A percentile compares a stretch with the other conserved stretches of the same genome.
Evolutionary conservation across 2,797 vertebrate species (phyloP).

Genomic region (Peromyscus attwateri): DNA sequence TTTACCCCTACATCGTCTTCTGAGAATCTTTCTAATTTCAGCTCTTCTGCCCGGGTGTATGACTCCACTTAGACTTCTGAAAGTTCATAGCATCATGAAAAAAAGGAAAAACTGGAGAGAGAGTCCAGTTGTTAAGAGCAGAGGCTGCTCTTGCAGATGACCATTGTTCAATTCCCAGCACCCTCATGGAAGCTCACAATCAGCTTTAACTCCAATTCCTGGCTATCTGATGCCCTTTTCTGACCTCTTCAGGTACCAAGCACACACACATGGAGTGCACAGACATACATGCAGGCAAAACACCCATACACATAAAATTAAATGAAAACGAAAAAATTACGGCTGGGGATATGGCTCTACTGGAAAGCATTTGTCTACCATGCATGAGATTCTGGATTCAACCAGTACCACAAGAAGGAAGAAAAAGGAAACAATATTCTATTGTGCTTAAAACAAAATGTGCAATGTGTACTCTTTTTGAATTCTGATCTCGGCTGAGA

Average conservation of each 20-base stretch:
- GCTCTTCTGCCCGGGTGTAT: slow-evolving; percentile 13
- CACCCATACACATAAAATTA: background rate
- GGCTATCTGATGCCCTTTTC: background rate
- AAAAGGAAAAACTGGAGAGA: background rate
- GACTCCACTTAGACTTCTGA: slow-evolving; percentile 44
- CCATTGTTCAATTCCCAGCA: background rate
- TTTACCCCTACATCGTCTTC: slow-evolving; percentile 8
- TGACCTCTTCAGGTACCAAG: background rate
- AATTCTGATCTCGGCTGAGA: slow-evolving; percentile 75
- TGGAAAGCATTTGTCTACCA: background rate
- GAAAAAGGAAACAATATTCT: slow-evolving; percentile 50
- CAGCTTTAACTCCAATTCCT: background rate
- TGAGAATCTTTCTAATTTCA: slow-evolving; percentile 8
- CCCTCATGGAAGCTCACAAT: background rate
- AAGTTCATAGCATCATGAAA: background rate
- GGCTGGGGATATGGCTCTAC: background rate
- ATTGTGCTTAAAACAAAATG: slow-evolving; percentile 76
- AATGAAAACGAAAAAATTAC: background rate
- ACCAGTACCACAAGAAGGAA: background rate
- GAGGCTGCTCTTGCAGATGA: background rate
- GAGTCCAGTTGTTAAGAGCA: background rate
- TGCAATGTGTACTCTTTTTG: slow-evolving; percentile 70
- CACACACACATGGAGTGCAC: background rate
- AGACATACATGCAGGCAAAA: background rate
- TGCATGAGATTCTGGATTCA: background rate